Evolutionary conservation across 1,140 invertebrate genomes (phyloP), one percentile per base, ranked within the genome.

Genomic region (Sitobion miscanthi): DNA sequence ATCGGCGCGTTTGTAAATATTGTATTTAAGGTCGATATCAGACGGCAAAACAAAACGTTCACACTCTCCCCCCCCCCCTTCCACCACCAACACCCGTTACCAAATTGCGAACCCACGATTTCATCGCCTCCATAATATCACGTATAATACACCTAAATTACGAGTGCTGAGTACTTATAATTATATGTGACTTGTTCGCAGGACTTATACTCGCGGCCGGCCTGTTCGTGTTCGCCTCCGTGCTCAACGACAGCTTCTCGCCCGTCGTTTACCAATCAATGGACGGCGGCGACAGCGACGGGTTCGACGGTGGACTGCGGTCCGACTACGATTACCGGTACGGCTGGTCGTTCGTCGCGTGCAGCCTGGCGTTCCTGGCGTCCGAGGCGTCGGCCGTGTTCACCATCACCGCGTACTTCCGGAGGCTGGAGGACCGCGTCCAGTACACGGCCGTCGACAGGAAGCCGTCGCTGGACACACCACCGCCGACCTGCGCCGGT

Each of bases 301-400:
- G 52, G 49, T 93, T 91, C 93, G 87, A 94, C 77, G 35, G 94
- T 94, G 54, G 94, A 95, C 91, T 96, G 2, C 25, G 30, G 30
- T 88, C 91, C 93, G 47, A 89, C 52, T 92, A 96, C 94, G 96
- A 96, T 94, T 97, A 97, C 95, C 95, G 96, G 45, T 97, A 97
- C 95, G 97, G 97, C 86, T 97, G 97, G 96, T 97, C 96, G 93
- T 97, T 97, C 94, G 96, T 97, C 94, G 96, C 96, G 25, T 97
- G 97, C 11, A 96, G 96, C 49, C 95, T 96, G 77, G 96, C 96
- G 82, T 96, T 97, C 94, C 96, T 97, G 94, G 95, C 97, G 94
- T 96, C 96, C 20, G 96, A 97, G 95, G 94, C 97, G 90, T 96
- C 97, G 0, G 97, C 96, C 2, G 95, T 96, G 38, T 95, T 97